Evolutionary conservation across 2,888 invertebrate genomes (phyloP).

Genomic region (Drosophila antonietae): DNA sequence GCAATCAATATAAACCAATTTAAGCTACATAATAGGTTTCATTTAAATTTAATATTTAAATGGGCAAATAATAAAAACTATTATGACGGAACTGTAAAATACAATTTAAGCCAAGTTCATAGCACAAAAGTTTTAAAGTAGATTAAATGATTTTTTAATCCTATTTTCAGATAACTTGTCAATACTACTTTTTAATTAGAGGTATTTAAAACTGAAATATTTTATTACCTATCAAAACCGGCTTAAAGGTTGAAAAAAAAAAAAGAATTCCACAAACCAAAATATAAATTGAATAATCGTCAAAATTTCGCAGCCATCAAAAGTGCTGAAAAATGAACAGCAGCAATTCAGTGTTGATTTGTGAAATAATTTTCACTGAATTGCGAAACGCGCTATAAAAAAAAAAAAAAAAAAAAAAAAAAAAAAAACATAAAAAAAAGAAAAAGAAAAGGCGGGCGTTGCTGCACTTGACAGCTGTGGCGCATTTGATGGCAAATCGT

Average conservation of each 20-base stretch:
- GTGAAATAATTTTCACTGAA: slow-evolving; percentile 39
- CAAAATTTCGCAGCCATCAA: slow-evolving; percentile 2
- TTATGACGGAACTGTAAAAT: neutral
- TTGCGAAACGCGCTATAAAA: slow-evolving; percentile 21
- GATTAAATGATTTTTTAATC: neutral
- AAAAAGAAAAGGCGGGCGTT: slow-evolving; percentile 36
- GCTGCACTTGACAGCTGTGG: slow-evolving; percentile 76
- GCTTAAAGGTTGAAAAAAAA: neutral
- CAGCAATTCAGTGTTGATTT: slow-evolving; percentile 32
- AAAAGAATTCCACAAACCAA: neutral
- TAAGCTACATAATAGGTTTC: neutral
- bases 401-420: neutral
- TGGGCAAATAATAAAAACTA: neutral
- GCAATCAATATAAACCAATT: neutral
- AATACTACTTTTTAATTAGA: slow-evolving; percentile 1
- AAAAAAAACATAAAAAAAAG: slow-evolving; percentile 2
- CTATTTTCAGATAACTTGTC: neutral
- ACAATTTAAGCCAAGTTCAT: neutral
- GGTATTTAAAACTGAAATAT: neutral
- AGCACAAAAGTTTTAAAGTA: neutral
- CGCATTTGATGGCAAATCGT: slow-evolving; percentile 74
- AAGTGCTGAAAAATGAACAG: slow-evolving; percentile 21
- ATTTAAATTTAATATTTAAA: neutral
- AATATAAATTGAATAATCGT: slow-evolving; percentile 31
- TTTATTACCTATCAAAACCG: neutral